These are phyloP conservation scores for Drosophila leontia DNA, from an alignment of 1,140 invertebrate genomes.

Conservation along the genomic window DNA sequence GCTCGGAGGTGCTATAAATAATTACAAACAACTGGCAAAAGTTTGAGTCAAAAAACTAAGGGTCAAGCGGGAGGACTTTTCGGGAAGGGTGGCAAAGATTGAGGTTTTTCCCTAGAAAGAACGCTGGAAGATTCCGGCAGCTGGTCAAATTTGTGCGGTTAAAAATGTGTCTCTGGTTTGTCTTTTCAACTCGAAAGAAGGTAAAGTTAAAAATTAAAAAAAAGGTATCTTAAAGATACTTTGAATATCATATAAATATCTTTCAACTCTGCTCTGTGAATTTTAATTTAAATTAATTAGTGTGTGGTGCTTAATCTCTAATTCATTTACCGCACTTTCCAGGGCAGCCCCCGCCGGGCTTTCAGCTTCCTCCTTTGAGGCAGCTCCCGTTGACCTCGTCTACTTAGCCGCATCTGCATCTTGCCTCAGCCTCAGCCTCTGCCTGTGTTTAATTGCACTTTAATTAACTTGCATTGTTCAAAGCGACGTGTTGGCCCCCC, in stretches of 20 bases:
- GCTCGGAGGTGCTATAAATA: constrained; percentile 70
- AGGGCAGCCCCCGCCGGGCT: no score
- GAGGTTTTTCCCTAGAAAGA: background rate
- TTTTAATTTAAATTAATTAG: constrained; percentile 12
- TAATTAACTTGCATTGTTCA: constrained; percentile 82
- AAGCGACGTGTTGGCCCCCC: constrained; percentile 58
- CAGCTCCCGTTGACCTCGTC: constrained; percentile 30
- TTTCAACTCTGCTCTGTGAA: background rate
- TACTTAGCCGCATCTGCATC: constrained; percentile 35
- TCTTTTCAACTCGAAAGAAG: background rate
- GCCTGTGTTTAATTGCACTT: constrained; percentile 75
- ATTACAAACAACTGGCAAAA: constrained; percentile 70
- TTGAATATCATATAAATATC: no score
- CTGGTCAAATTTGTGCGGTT: constrained; percentile 30
- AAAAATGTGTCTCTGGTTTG: constrained; percentile 20
- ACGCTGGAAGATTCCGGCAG: background rate
- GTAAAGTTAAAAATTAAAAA: background rate
- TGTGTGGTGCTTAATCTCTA: constrained; percentile 14
- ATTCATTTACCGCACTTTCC: constrained; percentile 12
- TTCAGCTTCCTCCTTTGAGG: background rate
- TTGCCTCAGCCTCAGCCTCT: constrained; percentile 2
- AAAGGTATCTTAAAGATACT: background rate
- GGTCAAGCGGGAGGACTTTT: constrained; percentile 10
- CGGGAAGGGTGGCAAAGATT: background rate
- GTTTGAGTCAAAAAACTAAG: constrained; percentile 45